A percentile compares a stretch with the other conserved stretches of the same genome.
Conservation (phyloP, 1,140 invertebrate species). For the Caenorhabditis brenneri region DNA sequence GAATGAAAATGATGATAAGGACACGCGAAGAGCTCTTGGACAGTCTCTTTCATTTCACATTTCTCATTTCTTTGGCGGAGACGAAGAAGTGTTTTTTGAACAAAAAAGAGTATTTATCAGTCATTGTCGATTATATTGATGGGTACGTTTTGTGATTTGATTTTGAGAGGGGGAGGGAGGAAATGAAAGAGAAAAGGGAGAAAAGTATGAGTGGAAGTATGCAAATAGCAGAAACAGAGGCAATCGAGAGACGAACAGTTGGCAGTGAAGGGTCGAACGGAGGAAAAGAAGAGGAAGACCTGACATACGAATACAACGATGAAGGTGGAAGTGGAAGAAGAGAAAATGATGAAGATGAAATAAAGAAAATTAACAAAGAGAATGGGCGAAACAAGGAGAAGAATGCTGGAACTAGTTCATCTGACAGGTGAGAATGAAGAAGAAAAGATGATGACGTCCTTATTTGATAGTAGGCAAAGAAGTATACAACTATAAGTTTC, state of each 20-base stretch:
- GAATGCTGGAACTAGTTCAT: conserved; percentile 21
- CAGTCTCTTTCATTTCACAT: not conserved
- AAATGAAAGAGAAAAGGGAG: not conserved
- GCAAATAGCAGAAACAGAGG: conserved; percentile 35
- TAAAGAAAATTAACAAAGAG: conserved; percentile 3
- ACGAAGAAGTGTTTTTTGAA: too few relatives aligned
- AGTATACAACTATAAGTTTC: not conserved
- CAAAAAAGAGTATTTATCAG: conserved; percentile 19
- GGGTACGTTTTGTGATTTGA: not conserved
- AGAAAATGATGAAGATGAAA: not conserved
- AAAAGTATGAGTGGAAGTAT: not conserved
- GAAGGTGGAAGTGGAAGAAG: not conserved
- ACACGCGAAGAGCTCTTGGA: not conserved
- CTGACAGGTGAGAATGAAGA: not conserved
- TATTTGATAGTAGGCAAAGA: not conserved
- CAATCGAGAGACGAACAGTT: conserved; percentile 23
- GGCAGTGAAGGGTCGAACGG: not conserved
- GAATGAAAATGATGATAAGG: not conserved
- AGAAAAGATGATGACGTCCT: not conserved
- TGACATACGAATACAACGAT: not conserved
- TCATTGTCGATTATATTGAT: not conserved
- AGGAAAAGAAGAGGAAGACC: too few relatives aligned
- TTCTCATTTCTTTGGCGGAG: not conserved
- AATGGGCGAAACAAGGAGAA: not conserved
- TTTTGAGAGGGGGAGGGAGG: not conserved